Evolutionary conservation across 2,888 invertebrate species (phyloP), one percentile per base, ranked within the genome.

Genomic region (Drosophila quinaria): DNA sequence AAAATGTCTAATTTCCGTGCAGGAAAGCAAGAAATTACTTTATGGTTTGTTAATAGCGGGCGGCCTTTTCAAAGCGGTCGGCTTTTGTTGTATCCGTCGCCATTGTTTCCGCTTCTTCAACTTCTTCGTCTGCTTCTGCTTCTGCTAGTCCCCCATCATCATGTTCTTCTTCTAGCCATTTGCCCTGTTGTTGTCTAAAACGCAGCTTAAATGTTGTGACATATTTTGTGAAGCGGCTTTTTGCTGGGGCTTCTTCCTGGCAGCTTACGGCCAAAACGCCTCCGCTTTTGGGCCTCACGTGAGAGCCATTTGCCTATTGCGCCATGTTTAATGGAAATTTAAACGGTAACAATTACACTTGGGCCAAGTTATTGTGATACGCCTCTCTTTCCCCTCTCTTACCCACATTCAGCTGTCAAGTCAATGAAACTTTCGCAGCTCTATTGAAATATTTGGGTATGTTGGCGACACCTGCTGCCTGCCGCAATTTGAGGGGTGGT

Each of bases 11-110:
- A 89, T 89, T 89, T 89, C 89, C 88, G 80, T 80, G 87, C 76
- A 84, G 87, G 87, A 87, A 88, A 88, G 82, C 87, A 88, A 88
- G 87, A 88, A 89, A 86, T 89, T 87, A 89, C 89, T 89, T 88
- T 88, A 89, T 85, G 88, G 88, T 88, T 89, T 88, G 89, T 83
- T 88, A 88, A 89, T 88, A 89, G 88, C 80, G 71, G 87, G 78
- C 86, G 83, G 83, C 80, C 83, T 79, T 75, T 73, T 74, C 37
- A 75, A 70, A 78, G 71, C 74, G 52, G 60, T 66, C 65, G 74
- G 70, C 69, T 70, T 82, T 84, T 84, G 75, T 67, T 82, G 78
- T 81, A 71, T 61, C 44, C 67, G 61, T 70, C 70, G 66, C 70
- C 79, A 76, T 79, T 79, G 78, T 75, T 75, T 76, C 70, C 75